phyloP scores from a whole-genome alignment of 2,797 vertebrate species.

The Anisognathus igniventris region DNA sequence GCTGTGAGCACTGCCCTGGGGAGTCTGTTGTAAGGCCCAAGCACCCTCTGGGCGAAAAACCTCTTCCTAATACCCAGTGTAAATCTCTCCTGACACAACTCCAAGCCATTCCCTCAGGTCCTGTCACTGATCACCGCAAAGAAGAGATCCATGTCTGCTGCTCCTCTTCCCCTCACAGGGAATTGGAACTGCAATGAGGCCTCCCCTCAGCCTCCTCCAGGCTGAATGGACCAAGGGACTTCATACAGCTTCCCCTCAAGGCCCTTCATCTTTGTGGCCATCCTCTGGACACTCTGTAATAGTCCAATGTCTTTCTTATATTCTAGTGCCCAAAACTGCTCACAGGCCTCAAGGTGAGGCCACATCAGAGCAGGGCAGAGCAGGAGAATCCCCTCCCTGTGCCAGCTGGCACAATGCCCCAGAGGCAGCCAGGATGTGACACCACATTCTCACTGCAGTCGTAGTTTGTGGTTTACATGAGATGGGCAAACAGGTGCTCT shows the following conservation, averaged over 20 bases:
- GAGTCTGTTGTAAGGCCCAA: background rate
- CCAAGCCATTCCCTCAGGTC: background rate
- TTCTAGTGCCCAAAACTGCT: background rate
- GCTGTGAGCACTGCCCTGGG: background rate
- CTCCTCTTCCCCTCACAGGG: background rate
- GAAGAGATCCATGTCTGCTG: background rate
- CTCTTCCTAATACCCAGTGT: background rate
- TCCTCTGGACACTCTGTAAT: background rate
- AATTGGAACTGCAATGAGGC: background rate
- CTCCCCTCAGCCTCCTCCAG: background rate
- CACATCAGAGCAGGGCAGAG: background rate
- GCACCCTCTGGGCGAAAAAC: background rate
- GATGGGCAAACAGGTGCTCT: background rate
- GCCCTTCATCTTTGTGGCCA: background rate
- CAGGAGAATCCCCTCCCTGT: background rate
- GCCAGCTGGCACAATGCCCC: background rate
- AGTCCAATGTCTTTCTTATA: background rate
- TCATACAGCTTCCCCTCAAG: background rate
- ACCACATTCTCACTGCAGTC: background rate
- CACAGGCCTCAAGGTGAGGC: background rate
- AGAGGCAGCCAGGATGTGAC: background rate
- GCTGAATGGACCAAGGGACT: background rate
- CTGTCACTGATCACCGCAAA: background rate
- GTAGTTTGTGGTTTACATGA: background rate
- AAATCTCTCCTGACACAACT: background rate